Base-by-base conservation (phyloP, 2,888 invertebrate genomes). In the Callosobruchus maculatus region DNA sequence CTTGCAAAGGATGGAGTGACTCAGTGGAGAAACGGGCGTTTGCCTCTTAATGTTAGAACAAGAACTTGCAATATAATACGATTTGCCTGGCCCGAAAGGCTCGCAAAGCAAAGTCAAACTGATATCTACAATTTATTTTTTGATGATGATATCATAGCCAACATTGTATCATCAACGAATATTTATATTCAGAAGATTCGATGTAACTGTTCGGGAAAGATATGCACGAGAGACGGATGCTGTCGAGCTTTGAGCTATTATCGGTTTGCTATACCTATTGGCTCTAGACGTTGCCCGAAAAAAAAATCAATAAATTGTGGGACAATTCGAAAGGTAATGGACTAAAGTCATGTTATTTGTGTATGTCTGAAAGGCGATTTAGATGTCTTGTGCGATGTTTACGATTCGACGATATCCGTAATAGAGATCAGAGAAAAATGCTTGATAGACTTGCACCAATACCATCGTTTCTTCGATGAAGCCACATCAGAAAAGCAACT, bases 281-380 rank as follows among this genome's bases (percentile, higher is more conserved):
- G 30, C 3, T 30, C 30, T 30, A 5, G 3, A 30, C 30, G 30
- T 9, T 30, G 30, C 75, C 75, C 30, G 71, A 77, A 73, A 77
- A 77, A 75, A 79, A 80, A 74, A 18, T 73, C 18, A 30, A 72
- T 26, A 73, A 77, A 74, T 67, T 80, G 22, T 77, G 79, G 77
- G 78, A 80, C 71, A 80, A 79, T 68, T 78, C 79, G 22, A 79
- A 74, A 70, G 79, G 80, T 5, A 77, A 70, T 69, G 79, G 78
- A 20, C 67, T 79, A 7, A 77, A 80, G 76, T 68, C 75, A 26
- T 78, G 76, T 71, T 78, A 78, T 69, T 71, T 79, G 13, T 21
- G 75, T 31, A 78, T 77, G 77, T 76, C 74, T 67, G 74, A 75
- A 69, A 76, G 73, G 68, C 30, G 74, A 22, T 77, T 74, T 76